A percentile compares a stretch with the other conserved stretches of the same genome.
phyloP scores from a whole-genome alignment of 2,113 vertebrate species.

The Tetrao urogallus region DNA sequence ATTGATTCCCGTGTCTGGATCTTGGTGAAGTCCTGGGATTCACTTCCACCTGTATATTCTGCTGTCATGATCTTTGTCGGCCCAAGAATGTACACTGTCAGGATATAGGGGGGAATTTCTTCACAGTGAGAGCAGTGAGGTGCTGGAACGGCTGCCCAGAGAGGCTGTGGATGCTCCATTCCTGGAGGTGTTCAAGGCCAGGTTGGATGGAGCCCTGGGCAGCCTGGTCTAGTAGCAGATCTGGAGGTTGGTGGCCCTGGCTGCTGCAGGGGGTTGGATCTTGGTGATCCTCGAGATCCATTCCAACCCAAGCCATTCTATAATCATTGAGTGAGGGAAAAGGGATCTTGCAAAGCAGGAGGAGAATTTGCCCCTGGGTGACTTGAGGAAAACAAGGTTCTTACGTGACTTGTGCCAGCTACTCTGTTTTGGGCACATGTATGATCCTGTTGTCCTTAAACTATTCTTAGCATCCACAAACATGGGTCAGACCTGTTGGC shows the following conservation, averaged over 20 bases:
- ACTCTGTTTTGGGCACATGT: background rate
- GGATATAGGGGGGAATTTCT: too few relatives aligned
- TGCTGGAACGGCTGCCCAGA: too few relatives aligned
- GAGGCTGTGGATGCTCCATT: too few relatives aligned
- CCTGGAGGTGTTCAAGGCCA: too few relatives aligned
- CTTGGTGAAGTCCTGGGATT: background rate
- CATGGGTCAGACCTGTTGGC: background rate
- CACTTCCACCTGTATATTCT: fast-evolving
- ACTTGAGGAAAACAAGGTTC: background rate
- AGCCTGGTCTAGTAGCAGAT: too few relatives aligned
- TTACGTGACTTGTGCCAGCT: background rate
- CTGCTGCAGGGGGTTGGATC: too few relatives aligned
- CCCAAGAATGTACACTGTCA: background rate
- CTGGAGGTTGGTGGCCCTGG: too few relatives aligned
- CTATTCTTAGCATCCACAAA: conserved; percentile 29
- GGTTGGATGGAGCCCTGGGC: too few relatives aligned
- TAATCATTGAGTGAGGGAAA: background rate
- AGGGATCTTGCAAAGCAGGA: background rate
- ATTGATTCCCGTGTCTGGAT: background rate
- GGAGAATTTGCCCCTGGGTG: background rate
- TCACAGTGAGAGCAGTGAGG: too few relatives aligned
- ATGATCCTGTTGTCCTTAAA: background rate
- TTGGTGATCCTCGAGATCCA: too few relatives aligned
- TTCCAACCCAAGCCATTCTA: too few relatives aligned
- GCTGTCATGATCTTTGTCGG: background rate